A percentile compares a stretch with the other conserved stretches of the same genome.
These are phyloP conservation scores for Acrobasis repandana DNA, from an alignment of 2,888 invertebrate species.

Conservation along the genomic window DNA sequence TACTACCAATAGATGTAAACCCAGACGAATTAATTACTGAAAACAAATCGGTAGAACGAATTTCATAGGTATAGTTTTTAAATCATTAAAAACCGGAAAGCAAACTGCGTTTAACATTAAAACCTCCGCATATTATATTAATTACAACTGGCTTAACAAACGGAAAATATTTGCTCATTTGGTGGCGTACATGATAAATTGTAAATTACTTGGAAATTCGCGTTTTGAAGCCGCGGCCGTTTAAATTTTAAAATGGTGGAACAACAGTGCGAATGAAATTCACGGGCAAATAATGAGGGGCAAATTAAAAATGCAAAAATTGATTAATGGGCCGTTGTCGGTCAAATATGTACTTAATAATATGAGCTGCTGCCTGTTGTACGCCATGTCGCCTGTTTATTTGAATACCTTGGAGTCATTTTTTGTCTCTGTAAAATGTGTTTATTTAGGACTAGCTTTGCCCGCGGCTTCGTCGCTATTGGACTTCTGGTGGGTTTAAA, in stretches of 20 bases:
- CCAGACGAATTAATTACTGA: neutral
- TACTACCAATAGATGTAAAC: neutral
- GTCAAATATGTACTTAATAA: slow-evolving; percentile 72
- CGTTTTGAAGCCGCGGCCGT: slow-evolving; percentile 60
- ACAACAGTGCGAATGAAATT: slow-evolving; percentile 73
- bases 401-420: slow-evolving; percentile 8
- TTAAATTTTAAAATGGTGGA: slow-evolving; percentile 73
- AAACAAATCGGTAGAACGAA: neutral
- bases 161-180: slow-evolving; percentile 79
- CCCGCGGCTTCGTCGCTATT: slow-evolving; percentile 10
- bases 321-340: slow-evolving; percentile 76
- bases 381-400: slow-evolving; percentile 17
- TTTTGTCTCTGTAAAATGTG: slow-evolving; percentile 1
- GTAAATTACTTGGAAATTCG: slow-evolving; percentile 79
- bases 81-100: slow-evolving; percentile 32
- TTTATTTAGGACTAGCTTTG: slow-evolving; percentile 13
- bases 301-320: slow-evolving; percentile 81
- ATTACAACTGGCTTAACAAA: slow-evolving; percentile 75
- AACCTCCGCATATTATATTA: slow-evolving; percentile 70
- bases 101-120: slow-evolving; percentile 52
- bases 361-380: slow-evolving; percentile 34
- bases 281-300: slow-evolving; percentile 77
- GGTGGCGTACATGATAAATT: slow-evolving; percentile 77
- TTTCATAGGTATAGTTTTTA: slow-evolving; percentile 3
- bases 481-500: neutral